These are phyloP conservation scores for Polyodon spathula DNA, from an alignment of 2,113 vertebrate species.

Conservation along the genomic window DNA sequence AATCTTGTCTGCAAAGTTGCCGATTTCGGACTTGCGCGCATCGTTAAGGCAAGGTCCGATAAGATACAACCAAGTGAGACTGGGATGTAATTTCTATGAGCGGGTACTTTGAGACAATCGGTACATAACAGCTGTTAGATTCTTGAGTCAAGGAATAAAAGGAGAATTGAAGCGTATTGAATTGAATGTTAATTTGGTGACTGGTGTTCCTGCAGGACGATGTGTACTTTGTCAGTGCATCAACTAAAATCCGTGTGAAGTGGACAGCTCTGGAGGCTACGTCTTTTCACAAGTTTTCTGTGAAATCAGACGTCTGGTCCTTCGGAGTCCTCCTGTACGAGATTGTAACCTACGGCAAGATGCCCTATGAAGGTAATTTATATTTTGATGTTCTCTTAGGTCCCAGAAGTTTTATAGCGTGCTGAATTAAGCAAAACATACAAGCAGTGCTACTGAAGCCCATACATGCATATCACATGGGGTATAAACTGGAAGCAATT, in stretches of 20 bases:
- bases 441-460: too few relatives aligned
- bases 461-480: too few relatives aligned
- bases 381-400: neutral
- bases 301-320: conserved; percentile 91
- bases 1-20: conserved; percentile 85
- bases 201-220: conserved; percentile 60
- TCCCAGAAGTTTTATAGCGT: neutral
- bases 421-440: too few relatives aligned
- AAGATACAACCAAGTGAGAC: neutral
- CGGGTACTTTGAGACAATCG: too few relatives aligned
- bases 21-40: conserved; percentile 81
- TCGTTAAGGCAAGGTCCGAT: conserved; percentile 49
- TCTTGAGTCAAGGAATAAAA: too few relatives aligned
- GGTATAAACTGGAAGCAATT: too few relatives aligned
- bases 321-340: conserved; percentile 83
- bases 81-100: neutral
- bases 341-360: conserved; percentile 78
- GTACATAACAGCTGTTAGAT: too few relatives aligned
- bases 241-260: conserved; percentile 77
- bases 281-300: conserved; percentile 67
- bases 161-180: neutral
- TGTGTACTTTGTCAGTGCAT: conserved; percentile 74
- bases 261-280: conserved; percentile 89
- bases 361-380: conserved; percentile 75
- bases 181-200: neutral